phyloP scores from a whole-genome alignment of 2,797 vertebrate species.

The Ptychobarbus kaznakovi region DNA sequence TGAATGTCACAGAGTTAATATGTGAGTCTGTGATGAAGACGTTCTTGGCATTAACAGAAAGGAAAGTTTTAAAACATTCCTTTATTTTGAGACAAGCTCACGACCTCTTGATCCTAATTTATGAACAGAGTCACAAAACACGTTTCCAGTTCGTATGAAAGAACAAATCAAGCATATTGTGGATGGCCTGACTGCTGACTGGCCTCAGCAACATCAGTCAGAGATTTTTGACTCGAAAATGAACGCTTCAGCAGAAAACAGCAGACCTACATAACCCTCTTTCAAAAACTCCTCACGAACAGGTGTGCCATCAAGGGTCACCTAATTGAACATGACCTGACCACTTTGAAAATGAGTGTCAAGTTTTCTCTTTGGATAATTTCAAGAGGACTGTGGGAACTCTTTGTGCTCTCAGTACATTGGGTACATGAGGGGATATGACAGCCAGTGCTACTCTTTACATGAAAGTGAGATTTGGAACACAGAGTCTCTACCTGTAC shows the following conservation, averaged over 20 bases:
- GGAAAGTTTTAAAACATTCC: background rate
- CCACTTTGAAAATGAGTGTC: background rate
- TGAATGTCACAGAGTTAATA: conserved; percentile 1
- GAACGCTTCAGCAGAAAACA: background rate
- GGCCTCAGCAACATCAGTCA: background rate
- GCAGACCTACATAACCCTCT: background rate
- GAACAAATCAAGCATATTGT: background rate
- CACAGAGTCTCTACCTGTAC: conserved; percentile 5
- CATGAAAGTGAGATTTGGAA: conserved; percentile 2
- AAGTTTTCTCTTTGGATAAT: background rate
- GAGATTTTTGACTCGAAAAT: background rate
- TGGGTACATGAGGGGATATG: background rate
- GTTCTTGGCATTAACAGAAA: conserved; percentile 14
- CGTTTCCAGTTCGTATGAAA: background rate
- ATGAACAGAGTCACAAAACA: conserved; percentile 5
- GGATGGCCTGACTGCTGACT: no score
- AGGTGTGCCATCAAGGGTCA: background rate
- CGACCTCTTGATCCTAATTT: background rate
- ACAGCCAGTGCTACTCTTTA: conserved; percentile 16
- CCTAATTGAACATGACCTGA: background rate
- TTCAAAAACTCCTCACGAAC: no score
- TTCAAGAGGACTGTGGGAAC: conserved; percentile 5
- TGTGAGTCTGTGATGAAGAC: background rate
- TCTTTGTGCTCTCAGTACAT: background rate
- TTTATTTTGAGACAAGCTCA: background rate